Base-by-base conservation (phyloP, 2,888 invertebrate genomes). In the Rambutsinella grinnellia region DNA sequence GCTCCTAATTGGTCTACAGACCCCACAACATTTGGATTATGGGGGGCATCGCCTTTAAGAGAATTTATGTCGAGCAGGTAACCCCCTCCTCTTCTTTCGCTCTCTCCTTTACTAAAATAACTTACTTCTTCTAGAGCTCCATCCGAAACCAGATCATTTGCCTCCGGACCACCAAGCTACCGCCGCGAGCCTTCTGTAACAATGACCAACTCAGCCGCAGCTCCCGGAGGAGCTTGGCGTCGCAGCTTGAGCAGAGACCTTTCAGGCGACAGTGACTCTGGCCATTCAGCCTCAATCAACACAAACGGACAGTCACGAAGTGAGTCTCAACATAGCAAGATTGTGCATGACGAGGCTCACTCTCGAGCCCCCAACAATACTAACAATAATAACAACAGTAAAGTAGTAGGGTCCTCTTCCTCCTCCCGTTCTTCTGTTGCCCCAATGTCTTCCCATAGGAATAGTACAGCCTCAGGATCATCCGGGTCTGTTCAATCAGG, bases 261-360 rank as follows among this genome's bases (percentile, higher is more conserved):
- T 85, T 90, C 91, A 60, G 83, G 81, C 26, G 92, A 93, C 85
- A 91, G 92, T 87, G 92, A 93, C 85, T 91, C 91, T 74, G 91
- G 92, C 88, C 68, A 68, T 21, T 80, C 79, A 24, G 78, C 76
- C 6, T 75, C 79, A 17, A 53, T 62, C 24, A 67, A 66, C 51
- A 62, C 72, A 27, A 54, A 61, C 28, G 63, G 68, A 21, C 76
- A 67, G 63, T 74, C 76, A 47, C 75, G 80, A 80, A 80, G 80
- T 80, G 80, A 80, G 80, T 80, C 66, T 23, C 62, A 72, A 15
- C 44, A 23, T 36, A 61, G 36, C 15, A 44, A 54, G 13, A 36
- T 26, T 26, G 46, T 13, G 23, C 13, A 53, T 36, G 24, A 44
- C 2, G 54, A 75, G 46, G 46, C 44, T 23, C 21, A 44, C 6